Base-by-base conservation (phyloP, 2,888 invertebrate genomes). In the Latrodectus elegans region DNA sequence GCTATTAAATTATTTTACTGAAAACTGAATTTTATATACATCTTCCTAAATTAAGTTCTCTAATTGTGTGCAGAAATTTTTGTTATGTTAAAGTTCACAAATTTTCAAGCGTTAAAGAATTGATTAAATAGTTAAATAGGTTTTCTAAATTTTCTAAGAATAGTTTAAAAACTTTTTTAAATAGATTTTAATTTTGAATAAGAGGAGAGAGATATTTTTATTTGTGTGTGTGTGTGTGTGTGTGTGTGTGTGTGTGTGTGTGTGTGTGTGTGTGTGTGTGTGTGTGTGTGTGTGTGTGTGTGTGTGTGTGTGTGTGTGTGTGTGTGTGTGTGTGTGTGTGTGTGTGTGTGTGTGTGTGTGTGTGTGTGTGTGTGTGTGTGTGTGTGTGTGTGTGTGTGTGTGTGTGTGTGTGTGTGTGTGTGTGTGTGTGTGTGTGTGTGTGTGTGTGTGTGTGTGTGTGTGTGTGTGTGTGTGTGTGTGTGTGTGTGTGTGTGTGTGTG, bases 221-320 rank as follows among this genome's bases (percentile, higher is more conserved):
- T 38, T 6, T 38, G 6, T n/a, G n/a, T n/a, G n/a, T n/a, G n/a
- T n/a, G 15, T 8, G 49, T 70, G 26, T 70, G 49, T 26, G 65
- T 65, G 65, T 65, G 65, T 65, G 65, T 65, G 65, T 65, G 65
- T 65, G 65, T 65, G 65, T 65, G 65, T 65, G 65, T 65, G 65
- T 65, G 65, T 65, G 65, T 65, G 65, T 65, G 65, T 65, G 65
- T 65, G 65, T 65, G 65, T 65, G 65, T 65, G 65, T 65, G 65
- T 65, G 65, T 65, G 65, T 65, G 65, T 65, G 65, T 65, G 65
- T 65, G 65, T 65, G 65, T 65, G 65, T 65, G 65, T 65, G 65
- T 65, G 65, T 65, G 65, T 65, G 65, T 65, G 65, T 65, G 65
- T 65, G 65, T 65, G 65, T 65, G 65, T 65, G 65, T 65, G 65